Conservation (phyloP, 2,113 vertebrate genomes). For the Labeo rohita region DNA sequence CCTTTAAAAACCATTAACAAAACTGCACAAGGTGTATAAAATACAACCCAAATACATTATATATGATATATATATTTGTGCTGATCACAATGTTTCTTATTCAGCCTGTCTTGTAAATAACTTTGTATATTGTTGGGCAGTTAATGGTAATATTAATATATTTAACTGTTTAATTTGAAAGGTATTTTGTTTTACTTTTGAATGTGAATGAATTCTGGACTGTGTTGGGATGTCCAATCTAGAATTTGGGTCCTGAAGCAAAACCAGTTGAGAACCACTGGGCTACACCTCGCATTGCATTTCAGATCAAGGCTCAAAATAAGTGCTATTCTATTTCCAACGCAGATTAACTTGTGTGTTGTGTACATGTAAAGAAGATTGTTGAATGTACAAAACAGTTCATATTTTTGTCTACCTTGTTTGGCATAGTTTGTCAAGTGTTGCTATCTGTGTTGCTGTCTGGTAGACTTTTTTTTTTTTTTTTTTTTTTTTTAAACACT, state of each 20-base stretch:
- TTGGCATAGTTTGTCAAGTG: slow-evolving; percentile 12
- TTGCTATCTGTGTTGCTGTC: neutral
- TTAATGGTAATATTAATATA: neutral
- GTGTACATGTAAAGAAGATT: slow-evolving; percentile 39
- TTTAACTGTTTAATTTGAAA: neutral
- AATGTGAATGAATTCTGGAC: neutral
- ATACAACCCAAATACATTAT: neutral
- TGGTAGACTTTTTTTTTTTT: neutral
- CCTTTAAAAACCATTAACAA: neutral
- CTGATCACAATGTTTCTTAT: neutral
- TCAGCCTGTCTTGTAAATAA: neutral
- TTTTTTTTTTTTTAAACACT: too few species aligned
- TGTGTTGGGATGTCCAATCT: neutral
- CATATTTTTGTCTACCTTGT: neutral
- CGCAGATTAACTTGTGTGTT: slow-evolving; percentile 22
- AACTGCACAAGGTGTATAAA: neutral
- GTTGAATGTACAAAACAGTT: slow-evolving; percentile 43
- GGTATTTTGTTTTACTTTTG: neutral
- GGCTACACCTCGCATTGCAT: neutral
- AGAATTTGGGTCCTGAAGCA: neutral
- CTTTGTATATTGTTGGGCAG: neutral
- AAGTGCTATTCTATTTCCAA: slow-evolving; percentile 29
- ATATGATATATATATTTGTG: neutral
- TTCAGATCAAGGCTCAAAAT: slow-evolving; percentile 1
- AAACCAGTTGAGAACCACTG: slow-evolving; percentile 12